Evolutionary conservation across 2,888 invertebrate species (phyloP).

Genomic region (Parnassius apollo): DNA sequence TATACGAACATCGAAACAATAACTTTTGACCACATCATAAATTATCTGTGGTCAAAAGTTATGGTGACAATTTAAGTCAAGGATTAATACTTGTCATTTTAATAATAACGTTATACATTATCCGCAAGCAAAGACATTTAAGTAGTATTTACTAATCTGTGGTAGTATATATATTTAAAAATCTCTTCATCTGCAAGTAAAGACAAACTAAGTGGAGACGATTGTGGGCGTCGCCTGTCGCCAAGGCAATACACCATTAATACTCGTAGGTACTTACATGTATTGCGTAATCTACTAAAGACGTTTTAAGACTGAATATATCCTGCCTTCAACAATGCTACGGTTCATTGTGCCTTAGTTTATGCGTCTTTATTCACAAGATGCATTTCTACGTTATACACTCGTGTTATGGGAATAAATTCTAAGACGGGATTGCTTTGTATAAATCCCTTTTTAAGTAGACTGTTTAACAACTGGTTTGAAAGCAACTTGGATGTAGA

Average conservation of each 20-base stretch:
- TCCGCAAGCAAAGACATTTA: constrained; percentile 62
- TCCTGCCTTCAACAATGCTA: constrained; percentile 60
- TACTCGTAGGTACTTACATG: constrained; percentile 43
- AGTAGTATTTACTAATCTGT: too few relatives aligned
- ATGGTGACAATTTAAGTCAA: constrained; percentile 50
- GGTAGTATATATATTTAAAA: too few relatives aligned
- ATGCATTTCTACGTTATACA: background rate
- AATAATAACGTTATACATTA: constrained; percentile 58
- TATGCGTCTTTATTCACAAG: constrained; percentile 28
- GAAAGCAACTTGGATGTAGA: constrained; percentile 52
- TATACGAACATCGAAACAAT: background rate
- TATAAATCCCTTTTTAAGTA: constrained; percentile 4
- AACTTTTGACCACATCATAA: too few relatives aligned
- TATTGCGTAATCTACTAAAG: constrained; percentile 59
- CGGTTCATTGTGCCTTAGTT: constrained; percentile 62
- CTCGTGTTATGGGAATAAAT: constrained; percentile 5
- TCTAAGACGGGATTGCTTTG: constrained; percentile 8
- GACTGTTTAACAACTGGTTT: constrained; percentile 54
- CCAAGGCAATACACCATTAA: constrained; percentile 35
- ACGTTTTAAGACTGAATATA: constrained; percentile 55
- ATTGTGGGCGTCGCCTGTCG: constrained; percentile 67
- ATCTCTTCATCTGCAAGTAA: constrained; percentile 65
- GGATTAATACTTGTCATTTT: constrained; percentile 42
- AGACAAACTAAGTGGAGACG: constrained; percentile 60
- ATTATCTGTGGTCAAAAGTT: too few relatives aligned